phyloP scores from a whole-genome alignment of 2,797 vertebrate species.

The Coregonus suidteri region DNA sequence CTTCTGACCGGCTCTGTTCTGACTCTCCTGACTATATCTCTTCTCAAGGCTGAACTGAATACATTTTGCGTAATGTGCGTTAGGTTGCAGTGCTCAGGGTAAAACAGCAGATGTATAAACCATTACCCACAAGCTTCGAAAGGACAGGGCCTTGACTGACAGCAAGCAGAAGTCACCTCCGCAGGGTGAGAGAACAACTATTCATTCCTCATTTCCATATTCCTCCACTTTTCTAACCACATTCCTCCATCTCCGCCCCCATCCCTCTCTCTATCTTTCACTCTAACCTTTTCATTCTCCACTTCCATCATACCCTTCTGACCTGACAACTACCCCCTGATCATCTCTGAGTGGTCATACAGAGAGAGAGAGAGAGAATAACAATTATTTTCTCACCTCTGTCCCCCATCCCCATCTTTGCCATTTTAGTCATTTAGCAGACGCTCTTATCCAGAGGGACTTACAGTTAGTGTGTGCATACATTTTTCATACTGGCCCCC shows the following conservation, averaged over 20 bases:
- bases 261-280: neutral
- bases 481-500: too few species aligned
- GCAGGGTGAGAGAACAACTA: slow-evolving; percentile 17
- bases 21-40: neutral
- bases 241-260: neutral
- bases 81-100: neutral
- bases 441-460: too few species aligned
- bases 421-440: too few species aligned
- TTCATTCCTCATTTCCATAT: slow-evolving; percentile 49
- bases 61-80: neutral
- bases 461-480: too few species aligned
- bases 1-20: neutral
- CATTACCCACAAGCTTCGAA: neutral
- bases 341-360: slow-evolving; percentile 27
- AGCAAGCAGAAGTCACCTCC: slow-evolving; percentile 26
- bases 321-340: slow-evolving; percentile 25
- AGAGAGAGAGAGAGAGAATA: slow-evolving; percentile 44
- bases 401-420: slow-evolving; percentile 32
- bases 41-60: neutral
- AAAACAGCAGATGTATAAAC: neutral
- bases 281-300: slow-evolving; percentile 31
- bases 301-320: slow-evolving; percentile 20
- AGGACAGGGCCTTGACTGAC: neutral
- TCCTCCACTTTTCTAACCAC: slow-evolving; percentile 17
- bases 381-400: slow-evolving; percentile 56